phyloP scores from a whole-genome alignment of 2,113 vertebrate species.

The Nothocercus nigrocapillus region DNA sequence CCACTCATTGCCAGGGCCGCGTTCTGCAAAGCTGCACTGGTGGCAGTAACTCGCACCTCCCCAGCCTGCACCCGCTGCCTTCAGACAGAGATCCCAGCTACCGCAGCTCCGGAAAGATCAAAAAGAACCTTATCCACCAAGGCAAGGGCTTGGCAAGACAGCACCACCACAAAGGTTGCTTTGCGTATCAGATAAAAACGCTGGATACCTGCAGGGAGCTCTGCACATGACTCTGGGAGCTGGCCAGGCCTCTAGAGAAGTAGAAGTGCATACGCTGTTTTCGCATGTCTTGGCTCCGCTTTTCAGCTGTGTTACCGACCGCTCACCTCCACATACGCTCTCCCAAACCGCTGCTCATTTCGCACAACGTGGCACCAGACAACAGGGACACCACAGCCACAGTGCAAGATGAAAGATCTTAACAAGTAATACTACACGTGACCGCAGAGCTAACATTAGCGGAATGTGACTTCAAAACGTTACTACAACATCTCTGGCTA shows the following conservation, averaged over 20 bases:
- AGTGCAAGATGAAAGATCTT: not conserved
- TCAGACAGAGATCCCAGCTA: not conserved
- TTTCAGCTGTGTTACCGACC: not conserved
- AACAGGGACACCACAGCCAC: not conserved
- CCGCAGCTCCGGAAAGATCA: not conserved
- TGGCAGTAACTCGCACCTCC: not conserved
- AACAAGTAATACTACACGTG: not conserved
- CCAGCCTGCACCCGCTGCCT: not conserved
- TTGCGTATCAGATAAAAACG: not conserved
- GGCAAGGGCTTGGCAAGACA: not conserved
- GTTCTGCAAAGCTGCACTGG: not conserved
- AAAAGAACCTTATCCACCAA: not conserved
- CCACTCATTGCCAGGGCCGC: not conserved
- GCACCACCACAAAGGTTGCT: not conserved
- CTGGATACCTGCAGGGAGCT: not conserved
- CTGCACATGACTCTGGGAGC: not conserved
- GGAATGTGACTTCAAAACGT: not conserved
- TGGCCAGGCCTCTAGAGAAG: not conserved
- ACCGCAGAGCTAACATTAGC: not conserved
- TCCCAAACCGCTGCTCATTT: conserved; percentile 1
- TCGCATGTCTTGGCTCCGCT: not conserved
- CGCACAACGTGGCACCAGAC: not conserved
- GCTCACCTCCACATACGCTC: not conserved
- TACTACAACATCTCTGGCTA: not conserved
- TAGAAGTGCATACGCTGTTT: not conserved